Conservation (phyloP, 2,888 invertebrate species). For the Epirrhoe tristata region DNA sequence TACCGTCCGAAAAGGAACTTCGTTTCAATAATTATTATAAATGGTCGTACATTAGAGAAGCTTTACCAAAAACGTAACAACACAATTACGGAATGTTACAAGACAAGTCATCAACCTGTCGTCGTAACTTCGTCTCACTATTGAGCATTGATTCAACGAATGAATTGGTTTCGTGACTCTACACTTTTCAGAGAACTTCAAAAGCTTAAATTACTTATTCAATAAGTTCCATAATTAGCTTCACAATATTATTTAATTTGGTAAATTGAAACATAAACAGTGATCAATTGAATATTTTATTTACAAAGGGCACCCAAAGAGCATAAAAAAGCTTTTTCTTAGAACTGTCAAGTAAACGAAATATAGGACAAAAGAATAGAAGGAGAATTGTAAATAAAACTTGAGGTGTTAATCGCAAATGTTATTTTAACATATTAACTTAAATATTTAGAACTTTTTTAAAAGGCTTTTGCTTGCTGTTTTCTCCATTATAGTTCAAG, state of each 20-base stretch:
- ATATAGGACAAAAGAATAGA: neutral
- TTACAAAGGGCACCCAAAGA: neutral
- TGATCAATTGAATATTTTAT: neutral
- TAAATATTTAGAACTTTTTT: neutral
- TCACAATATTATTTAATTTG: neutral
- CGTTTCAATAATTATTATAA: no score
- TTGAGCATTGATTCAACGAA: constrained; percentile 9
- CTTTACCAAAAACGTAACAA: constrained; percentile 27
- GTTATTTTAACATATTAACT: neutral
- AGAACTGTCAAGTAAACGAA: neutral
- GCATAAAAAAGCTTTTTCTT: neutral
- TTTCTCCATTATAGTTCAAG: neutral
- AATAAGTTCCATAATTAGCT: neutral
- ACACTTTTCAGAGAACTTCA: constrained; percentile 19
- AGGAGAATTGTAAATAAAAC: neutral
- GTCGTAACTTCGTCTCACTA: constrained; percentile 31
- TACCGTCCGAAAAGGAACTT: no score
- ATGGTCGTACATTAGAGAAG: neutral
- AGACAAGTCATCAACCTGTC: constrained; percentile 41
- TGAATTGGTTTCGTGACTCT: constrained; percentile 28
- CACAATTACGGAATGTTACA: constrained; percentile 32
- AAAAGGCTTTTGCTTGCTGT: neutral
- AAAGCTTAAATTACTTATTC: constrained; percentile 18
- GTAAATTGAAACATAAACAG: neutral
- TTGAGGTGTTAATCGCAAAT: neutral